Conservation (phyloP, 2,113 vertebrate species). For the Regulus satrapa region DNA sequence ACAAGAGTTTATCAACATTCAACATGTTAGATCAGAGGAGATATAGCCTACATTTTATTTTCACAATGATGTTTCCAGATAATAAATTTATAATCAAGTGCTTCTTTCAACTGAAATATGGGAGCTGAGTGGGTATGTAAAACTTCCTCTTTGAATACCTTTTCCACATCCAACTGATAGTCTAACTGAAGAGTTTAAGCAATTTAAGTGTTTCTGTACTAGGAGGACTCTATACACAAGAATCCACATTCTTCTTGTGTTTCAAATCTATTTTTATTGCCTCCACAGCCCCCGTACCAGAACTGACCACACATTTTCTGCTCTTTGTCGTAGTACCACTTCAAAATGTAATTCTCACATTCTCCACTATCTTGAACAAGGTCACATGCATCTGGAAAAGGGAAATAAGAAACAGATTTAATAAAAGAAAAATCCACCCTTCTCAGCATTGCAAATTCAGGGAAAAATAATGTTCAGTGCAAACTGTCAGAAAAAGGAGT, state of each 20-base stretch:
- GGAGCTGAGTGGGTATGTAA: neutral
- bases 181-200: neutral
- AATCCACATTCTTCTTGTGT: slow-evolving; percentile 72
- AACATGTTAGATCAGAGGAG: neutral
- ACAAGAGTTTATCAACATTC: neutral
- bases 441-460: neutral
- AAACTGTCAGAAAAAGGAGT: neutral
- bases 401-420: neutral
- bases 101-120: neutral
- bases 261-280: slow-evolving; percentile 80
- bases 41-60: neutral
- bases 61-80: neutral
- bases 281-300: slow-evolving; percentile 84
- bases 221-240: slow-evolving; percentile 36
- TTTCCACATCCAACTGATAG: neutral
- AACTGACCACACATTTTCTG: slow-evolving; percentile 71
- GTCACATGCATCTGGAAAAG: slow-evolving; percentile 69
- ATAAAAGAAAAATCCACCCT: neutral
- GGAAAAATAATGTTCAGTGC: accelerated
- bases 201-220: neutral
- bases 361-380: slow-evolving; percentile 63
- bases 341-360: slow-evolving; percentile 74
- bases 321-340: slow-evolving; percentile 77
- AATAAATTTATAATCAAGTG: neutral
- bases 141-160: neutral